Base-by-base conservation (phyloP, 2,113 vertebrate species). In the Pseudopodoces humilis region DNA sequence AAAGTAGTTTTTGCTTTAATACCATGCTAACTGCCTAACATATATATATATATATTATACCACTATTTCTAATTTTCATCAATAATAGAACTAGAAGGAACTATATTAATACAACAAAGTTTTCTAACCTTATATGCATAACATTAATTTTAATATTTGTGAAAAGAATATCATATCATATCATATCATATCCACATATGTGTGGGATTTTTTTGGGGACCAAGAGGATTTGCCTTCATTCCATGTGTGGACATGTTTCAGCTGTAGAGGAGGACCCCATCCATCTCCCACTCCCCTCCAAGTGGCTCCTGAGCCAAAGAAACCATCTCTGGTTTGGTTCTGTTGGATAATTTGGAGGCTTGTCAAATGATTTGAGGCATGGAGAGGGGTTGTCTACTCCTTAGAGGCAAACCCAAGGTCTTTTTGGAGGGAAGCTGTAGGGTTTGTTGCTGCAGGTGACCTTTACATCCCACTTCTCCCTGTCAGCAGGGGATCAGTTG, bases 181-280 rank as follows among this genome's bases (percentile, higher is more conserved):
- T 39, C 9, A 12, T 39, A 39, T 39, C 12, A 39, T 39, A 39
- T 39, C 4, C 39, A 39, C 39, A 39, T 12, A 39, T 39, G 12
- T 12, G 11, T 12, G 39, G 39, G 39, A 43, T 41, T n/a, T 21
- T 23, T 4, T 10, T 1, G 49, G 37, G 11, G 23, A 35, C 39
- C 5, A 6, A 7, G 21, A 37, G 30, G 14, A 30, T 44, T 44
- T 64, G 24, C 43, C n/a, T 49, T 49, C 71, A 58, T 27, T 62
- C 76, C 13, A 0, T 2, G 7, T 0, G 3, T 2, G 9, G 33
- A 49, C 0, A 0, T 37, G 39, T 39, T 49, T 14, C 4, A 6
- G 52, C 13, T 25, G 33, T 10, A 28, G 39, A 31, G 53, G 22
- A 46, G 25, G 35, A 41, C 4, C 23, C 22, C 9, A 13, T n/a